Evolutionary conservation across 1,140 invertebrate genomes (phyloP), one percentile per base, ranked within the genome.

Genomic region (Aphelinus certus): DNA sequence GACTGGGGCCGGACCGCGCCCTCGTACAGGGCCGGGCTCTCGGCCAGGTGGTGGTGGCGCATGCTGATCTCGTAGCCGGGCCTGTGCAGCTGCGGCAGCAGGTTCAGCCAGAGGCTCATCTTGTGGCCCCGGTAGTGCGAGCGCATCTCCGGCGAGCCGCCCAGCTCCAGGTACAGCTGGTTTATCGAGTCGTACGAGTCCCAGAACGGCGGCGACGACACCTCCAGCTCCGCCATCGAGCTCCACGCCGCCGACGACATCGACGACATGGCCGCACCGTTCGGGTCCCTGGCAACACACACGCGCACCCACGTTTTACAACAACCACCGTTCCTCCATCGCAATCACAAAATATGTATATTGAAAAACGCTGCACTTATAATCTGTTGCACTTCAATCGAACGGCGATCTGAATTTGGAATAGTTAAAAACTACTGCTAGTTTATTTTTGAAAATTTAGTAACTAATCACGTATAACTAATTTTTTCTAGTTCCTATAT

Each of bases 61-160:
- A 94, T 93, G 62, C 90, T 93, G 76, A 94, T 90, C 82, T 94
- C 93, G 77, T 93, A 92, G 47, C 93, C 93, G 1, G 94, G 93
- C 48, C 92, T 88, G 82, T 95, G 93, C n/a, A 95, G 87, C 82
- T 96, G 95, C 2, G 96, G 96, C 75, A 97, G 93, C 48, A 97
- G 90, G 81, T 96, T 95, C 72, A 96, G 85, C 96, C 96, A 98
- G 73, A 97, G 91, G n/a, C 95, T 96, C 89, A 97, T 92, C 85
- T 97, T 96, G 84, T 96, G 94, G 56, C 95, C 94, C 2, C 95
- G 90, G 85, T 97, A 97, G 83, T 96, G 96, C 81, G 93, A 94
- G 75, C 92, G 91, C 77, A 94, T 91, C 81, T 92, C 91, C 3
- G 93, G 90, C n/a, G n/a, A n/a, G 79, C 91, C 92, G 92, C 94